Evolutionary conservation across 2,797 vertebrate species (phyloP), one percentile per base, ranked within the genome.

Genomic region (Gadopsis bispinosus): DNA sequence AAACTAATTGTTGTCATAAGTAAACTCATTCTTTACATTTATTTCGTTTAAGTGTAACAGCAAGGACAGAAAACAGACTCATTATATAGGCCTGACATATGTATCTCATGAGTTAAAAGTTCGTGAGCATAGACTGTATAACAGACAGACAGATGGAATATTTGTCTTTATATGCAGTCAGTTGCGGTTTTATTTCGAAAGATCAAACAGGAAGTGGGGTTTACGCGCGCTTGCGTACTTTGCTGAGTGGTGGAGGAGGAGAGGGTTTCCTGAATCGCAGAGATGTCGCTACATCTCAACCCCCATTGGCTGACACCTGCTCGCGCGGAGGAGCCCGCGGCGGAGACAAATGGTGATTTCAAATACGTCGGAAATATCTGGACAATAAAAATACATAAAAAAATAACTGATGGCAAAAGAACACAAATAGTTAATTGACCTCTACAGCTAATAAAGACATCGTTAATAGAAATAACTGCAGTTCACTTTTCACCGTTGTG

Each of bases 241-340:
- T 1, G 29, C 2, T 2, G 33, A 58, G 22, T 17, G 11, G 64
- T 41, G 61, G 69, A 45, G 77, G 85, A 77, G 73, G 35, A 79
- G 65, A 71, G 61, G 45, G 67, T 79, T 88, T 87, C 83, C 74
- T 79, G 80, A 62, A 75, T 77, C 26, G 35, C 64, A 76, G 75
- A 78, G 86, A 87, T 79, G 86, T 87, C 71, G 72, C 67, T 77
- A 47, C 51, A 64, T 87, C 81, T 86, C 48, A 62, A 79, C 66
- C 0, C 65, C 22, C 19, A 89, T 91, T 92, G 90, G 90, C 73
- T 73, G 74, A 79, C 51, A 67, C 45, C 53, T n/a, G 54, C 16
- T 47, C 48, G 29, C 53, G 56, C 51, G 45, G 69, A 66, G 66
- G 80, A 79, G 66, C 66, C 54, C 1, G 37, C 29, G 2, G 58